Percentiles rank a stretch among this genome's conserved stretches.
These are phyloP conservation scores for Arge pagana DNA, from an alignment of 2,888 invertebrate genomes.

Conservation along the genomic window DNA sequence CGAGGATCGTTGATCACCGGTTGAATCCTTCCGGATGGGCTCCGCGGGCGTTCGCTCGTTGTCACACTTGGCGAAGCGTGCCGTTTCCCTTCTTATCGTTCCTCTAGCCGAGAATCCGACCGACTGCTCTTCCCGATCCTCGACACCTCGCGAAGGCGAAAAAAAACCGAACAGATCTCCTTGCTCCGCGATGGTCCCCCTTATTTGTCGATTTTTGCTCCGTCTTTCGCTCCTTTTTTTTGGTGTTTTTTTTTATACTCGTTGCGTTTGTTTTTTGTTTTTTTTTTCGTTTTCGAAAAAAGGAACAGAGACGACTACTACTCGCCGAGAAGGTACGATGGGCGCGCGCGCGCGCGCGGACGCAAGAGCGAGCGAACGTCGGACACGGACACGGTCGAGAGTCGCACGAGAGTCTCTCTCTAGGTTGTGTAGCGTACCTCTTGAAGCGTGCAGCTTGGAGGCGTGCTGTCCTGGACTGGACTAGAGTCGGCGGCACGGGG, in stretches of 20 bases:
- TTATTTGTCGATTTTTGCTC: too few relatives aligned
- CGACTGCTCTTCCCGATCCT: too few relatives aligned
- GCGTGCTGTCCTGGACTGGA: conserved; percentile 58
- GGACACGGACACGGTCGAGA: conserved; percentile 15
- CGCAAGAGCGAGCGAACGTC: conserved; percentile 4
- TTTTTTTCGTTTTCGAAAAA: not conserved
- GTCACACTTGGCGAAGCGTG: conserved; percentile 39
- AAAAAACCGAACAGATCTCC: too few relatives aligned
- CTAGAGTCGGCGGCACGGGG: conserved; percentile 52
- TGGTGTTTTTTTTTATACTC: too few relatives aligned
- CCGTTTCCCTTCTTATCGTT: not conserved
- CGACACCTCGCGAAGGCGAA: too few relatives aligned
- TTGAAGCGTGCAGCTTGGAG: conserved; percentile 58
- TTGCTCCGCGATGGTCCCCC: too few relatives aligned
- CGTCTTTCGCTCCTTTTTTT: too few relatives aligned
- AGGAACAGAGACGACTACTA: not conserved
- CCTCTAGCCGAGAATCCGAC: too few relatives aligned
- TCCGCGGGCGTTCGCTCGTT: conserved; percentile 27
- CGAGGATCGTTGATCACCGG: conserved; percentile 41
- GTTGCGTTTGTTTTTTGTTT: too few relatives aligned
- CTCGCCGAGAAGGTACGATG: not conserved
- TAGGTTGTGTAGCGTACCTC: conserved; percentile 48
- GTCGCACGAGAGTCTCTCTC: conserved; percentile 28
- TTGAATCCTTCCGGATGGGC: conserved; percentile 44
- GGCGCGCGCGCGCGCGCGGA: not conserved